A percentile compares a stretch with the other conserved stretches of the same genome.
These are phyloP conservation scores for human DNA, from an alignment of 2,113 vertebrate species.

Conservation along the genomic window GRCh38 chr4:146459001-146459500, in stretches of 20 bases:
- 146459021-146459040: background rate
- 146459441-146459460: background rate
- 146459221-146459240: background rate
- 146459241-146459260: background rate
- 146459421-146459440: background rate
- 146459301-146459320: background rate
- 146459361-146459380: background rate
- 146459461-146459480: background rate
- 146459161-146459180: background rate
- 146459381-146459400: background rate
- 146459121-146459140: background rate
- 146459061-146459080: background rate
- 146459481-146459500: background rate
- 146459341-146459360: background rate
- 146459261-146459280: background rate
- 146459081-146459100: background rate
- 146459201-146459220: background rate
- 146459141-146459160: background rate
- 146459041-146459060: background rate
- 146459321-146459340: background rate
- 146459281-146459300: background rate
- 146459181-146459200: background rate
- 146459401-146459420: background rate
- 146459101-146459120: background rate
- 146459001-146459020: background rate